Conservation (phyloP, 1,140 invertebrate genomes). For the Thaumatotibia leucotreta region DNA sequence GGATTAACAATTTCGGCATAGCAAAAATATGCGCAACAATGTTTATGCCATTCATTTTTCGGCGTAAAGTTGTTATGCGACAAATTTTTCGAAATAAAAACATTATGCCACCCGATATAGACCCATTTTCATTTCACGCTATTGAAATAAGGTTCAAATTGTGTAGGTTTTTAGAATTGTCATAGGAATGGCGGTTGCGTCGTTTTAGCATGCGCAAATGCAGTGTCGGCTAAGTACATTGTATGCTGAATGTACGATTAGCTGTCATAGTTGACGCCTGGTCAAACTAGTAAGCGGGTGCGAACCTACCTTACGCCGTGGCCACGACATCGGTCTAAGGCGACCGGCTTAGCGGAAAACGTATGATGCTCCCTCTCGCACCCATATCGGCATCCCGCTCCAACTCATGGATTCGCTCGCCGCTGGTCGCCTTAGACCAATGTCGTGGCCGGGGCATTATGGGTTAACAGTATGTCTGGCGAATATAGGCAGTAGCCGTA, state of each 20-base stretch:
- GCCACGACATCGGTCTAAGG: no score
- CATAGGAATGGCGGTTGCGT: background rate
- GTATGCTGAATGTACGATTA: background rate
- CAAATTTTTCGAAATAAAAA: background rate
- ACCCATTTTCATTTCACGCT: background rate
- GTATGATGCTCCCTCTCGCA: no score
- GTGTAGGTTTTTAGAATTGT: background rate
- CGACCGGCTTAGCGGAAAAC: no score
- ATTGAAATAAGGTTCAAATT: background rate
- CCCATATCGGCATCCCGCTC: no score
- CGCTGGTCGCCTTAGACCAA: no score
- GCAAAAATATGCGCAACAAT: no score
- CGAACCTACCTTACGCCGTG: background rate
- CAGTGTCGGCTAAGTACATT: background rate
- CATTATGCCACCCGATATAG: background rate
- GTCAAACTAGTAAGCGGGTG: background rate
- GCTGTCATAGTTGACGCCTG: background rate
- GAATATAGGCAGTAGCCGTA: no score
- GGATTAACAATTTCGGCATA: no score
- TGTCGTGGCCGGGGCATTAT: no score
- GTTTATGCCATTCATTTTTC: background rate
- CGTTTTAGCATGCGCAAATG: background rate
- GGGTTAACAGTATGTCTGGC: no score
- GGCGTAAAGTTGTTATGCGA: background rate
- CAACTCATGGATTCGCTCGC: no score